Base-by-base conservation (phyloP, 1,140 invertebrate genomes). In the Caenorhabditis inopinata region DNA sequence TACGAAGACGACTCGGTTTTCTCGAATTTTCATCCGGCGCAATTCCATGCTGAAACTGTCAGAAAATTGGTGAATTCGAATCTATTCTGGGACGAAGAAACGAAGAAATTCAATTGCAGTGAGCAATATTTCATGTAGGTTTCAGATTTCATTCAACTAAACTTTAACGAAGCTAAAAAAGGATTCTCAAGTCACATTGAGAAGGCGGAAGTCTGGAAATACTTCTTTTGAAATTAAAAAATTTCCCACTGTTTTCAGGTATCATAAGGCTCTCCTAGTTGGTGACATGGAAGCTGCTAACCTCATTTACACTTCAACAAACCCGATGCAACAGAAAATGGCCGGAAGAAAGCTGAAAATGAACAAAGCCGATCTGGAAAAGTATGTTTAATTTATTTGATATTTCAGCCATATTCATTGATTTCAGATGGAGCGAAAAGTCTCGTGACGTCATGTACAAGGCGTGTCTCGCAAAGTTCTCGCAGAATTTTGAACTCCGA, bases 51-150 rank as follows among this genome's bases (percentile, higher is more conserved):
- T n/a, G 58, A 42, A 38, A 68, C 58, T 9, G 58, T 42, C 16
- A 68, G 38, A n/a, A 68, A 68, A 68, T 21, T 68, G 32, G 58
- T 68, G 32, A 68, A 68, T 42, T 21, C 58, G 29, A 32, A 38
- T 16, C 18, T 42, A 18, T 68, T 68, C 12, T 7, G 38, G n/a
- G 29, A 38, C n/a, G 58, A 68, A 9, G 58, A 68, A 16, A 68
- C 32, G 32, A 4, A 38, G 16, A 68, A 68, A 68, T 68, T 38
- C 32, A 68, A 68, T 68, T 68, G 58, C n/a, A 68, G 58, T 68
- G 58, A 68, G 58, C 58, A 68, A 18, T 68, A 68, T 38, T 68
- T 68, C 38, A 68, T 68, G 58, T 68, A 32, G 38, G 58, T 68
- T 12, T 58, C 11, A 14, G 23, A 7, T 9, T 51, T n/a, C n/a